Evolutionary conservation across 1,140 invertebrate genomes (phyloP).

Genomic region (Macrocentrus cingulum): DNA sequence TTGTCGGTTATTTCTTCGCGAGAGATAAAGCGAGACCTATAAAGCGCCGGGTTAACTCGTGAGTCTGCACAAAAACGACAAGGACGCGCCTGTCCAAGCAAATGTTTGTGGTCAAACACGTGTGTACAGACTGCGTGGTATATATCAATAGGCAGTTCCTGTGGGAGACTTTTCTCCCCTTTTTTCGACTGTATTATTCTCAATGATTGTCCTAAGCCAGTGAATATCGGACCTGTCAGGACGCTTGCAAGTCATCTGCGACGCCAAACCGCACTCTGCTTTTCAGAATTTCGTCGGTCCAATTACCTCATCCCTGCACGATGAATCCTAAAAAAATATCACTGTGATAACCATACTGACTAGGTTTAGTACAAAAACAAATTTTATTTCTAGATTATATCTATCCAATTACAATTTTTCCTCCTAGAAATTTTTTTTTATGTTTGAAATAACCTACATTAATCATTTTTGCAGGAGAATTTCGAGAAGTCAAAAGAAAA

Average conservation of each 20-base stretch:
- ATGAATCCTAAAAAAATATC: no score
- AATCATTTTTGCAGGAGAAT: no score
- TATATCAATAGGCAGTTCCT: constrained; percentile 19
- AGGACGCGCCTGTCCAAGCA: constrained; percentile 31
- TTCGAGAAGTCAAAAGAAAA: no score
- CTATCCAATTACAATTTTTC: no score
- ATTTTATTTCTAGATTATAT: no score
- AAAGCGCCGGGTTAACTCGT: no score
- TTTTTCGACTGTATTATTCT: constrained; percentile 19
- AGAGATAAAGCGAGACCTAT: no score
- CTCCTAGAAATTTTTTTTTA: no score
- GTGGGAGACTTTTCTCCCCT: constrained; percentile 4
- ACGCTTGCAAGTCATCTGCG: constrained; percentile 23
- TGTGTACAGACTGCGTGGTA: constrained; percentile 29
- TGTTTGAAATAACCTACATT: no score
- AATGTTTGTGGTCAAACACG: constrained; percentile 43
- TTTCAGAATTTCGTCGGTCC: neutral
- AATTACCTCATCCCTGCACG: neutral
- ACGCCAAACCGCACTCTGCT: constrained; percentile 17
- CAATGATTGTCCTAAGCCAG: constrained; percentile 22
- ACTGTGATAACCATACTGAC: no score
- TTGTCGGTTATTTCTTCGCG: no score
- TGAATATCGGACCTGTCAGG: constrained; percentile 19
- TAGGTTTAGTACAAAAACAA: no score
- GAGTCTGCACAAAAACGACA: constrained; percentile 34